Evolutionary conservation across 2,888 invertebrate species (phyloP).

Genomic region (Clunio marinus): DNA sequence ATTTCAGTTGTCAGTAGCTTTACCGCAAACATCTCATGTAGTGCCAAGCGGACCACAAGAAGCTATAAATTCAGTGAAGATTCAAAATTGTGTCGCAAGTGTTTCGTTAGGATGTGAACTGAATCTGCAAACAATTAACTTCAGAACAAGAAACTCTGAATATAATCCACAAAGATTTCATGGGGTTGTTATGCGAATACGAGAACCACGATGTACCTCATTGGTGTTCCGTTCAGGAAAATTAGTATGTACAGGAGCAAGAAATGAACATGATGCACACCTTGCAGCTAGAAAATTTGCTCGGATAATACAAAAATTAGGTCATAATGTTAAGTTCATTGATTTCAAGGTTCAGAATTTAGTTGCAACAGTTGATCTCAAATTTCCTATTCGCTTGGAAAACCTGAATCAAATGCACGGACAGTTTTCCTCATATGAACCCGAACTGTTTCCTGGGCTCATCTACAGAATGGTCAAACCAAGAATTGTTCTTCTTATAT

Average conservation of each 20-base stretch:
- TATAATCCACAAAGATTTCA: constrained; percentile 78
- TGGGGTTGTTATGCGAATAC: constrained; percentile 77
- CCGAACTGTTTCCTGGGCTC: constrained; percentile 97
- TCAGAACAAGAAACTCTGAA: constrained; percentile 75
- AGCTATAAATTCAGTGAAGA: constrained; percentile 58
- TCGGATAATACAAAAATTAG: constrained; percentile 75
- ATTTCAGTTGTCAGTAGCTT: constrained; percentile 46
- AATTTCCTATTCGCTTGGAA: constrained; percentile 69
- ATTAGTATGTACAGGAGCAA: constrained; percentile 75
- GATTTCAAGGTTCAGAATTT: constrained; percentile 77
- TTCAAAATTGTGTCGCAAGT: constrained; percentile 75
- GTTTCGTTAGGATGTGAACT: constrained; percentile 69
- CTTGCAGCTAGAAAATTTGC: constrained; percentile 77
- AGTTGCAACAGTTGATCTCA: constrained; percentile 69
- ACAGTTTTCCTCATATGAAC: constrained; percentile 87
- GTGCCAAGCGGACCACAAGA: constrained; percentile 56
- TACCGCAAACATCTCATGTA: constrained; percentile 47
- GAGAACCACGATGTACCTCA: constrained; percentile 72
- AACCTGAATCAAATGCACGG: constrained; percentile 69
- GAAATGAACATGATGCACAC: constrained; percentile 71
- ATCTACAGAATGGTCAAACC: constrained; percentile 98
- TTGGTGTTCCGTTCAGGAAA: constrained; percentile 72
- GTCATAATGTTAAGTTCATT: constrained; percentile 61
- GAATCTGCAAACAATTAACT: constrained; percentile 69
- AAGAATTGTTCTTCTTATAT: constrained; percentile 90